Base-by-base conservation (phyloP, 2,888 invertebrate genomes). In the Omphaloscelis lunosa region DNA sequence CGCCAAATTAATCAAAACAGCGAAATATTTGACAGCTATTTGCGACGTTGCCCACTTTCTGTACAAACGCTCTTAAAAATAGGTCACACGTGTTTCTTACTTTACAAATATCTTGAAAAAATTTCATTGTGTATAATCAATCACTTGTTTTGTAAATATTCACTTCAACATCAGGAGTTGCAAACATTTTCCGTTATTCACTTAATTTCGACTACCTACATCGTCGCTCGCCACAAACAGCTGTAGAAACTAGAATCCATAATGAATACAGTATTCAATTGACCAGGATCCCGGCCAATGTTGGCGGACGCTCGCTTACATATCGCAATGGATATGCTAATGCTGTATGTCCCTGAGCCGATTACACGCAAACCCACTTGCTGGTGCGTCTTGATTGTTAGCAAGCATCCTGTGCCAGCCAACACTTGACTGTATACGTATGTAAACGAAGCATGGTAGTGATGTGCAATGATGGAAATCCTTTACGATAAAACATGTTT, bases 281-380 rank as follows among this genome's bases (percentile, higher is more conserved):
- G 88, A 81, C 81, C 80, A 79, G 78, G 79, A 81, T 85, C 79
- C 68, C 53, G 53, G 77, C 62, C 79, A 72, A 72, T 80, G 84
- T 78, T 80, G 69, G 80, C 74, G 58, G 79, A 73, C 62, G 76
- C 61, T 80, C 90, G 90, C 90, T 91, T 90, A 90, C 90, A 88
- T 87, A 90, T 89, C 83, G 88, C 89, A 85, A 88, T 89, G 90
- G 90, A 90, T 93, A 94, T 94, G 94, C 94, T 92, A 94, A 94
- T 94, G 83, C 79, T 87, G 90, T 91, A 89, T 93, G 91, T 91
- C 88, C 88, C 89, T 88, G 90, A 92, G 91, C 89, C 93, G 93
- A 94, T 94, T 94, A 94, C 94, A 94, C 86, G 92, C 89, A 93
- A 93, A 93, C 93, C 92, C 93, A 92, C 93, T 94, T 90, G 90